Conservation (phyloP, 2,888 invertebrate genomes). For the Cerceris rybyensis region DNA sequence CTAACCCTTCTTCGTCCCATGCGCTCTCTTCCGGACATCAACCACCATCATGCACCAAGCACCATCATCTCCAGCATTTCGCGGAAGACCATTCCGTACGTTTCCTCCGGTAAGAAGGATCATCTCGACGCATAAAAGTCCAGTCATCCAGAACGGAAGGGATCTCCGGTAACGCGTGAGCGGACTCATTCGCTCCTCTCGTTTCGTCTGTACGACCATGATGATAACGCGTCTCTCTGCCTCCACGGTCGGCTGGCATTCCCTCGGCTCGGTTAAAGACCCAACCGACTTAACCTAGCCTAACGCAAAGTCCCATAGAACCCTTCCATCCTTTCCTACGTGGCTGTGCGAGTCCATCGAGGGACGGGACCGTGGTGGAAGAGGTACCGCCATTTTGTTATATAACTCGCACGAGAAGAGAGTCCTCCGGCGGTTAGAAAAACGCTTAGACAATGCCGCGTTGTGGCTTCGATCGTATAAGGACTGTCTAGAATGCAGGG, state of each 20-base stretch:
- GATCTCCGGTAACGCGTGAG: conserved; percentile 23
- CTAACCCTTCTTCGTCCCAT: too few relatives aligned
- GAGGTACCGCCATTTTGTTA: conserved; percentile 68
- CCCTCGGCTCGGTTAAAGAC: conserved; percentile 70
- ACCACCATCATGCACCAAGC: too few relatives aligned
- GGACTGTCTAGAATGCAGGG: conserved; percentile 68
- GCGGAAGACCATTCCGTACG: not conserved
- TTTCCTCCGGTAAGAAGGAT: conserved; percentile 11
- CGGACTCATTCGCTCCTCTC: conserved; percentile 50
- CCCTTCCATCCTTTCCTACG: conserved; percentile 57
- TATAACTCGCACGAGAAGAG: conserved; percentile 69
- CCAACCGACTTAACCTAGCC: conserved; percentile 69
- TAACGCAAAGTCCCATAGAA: conserved; percentile 62
- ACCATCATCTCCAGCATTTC: too few relatives aligned
- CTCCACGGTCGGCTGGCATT: conserved; percentile 64
- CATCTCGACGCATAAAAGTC: conserved; percentile 8
- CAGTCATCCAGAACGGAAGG: conserved; percentile 35
- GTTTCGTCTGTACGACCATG: conserved; percentile 31
- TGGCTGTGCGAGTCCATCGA: not conserved
- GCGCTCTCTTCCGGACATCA: too few relatives aligned
- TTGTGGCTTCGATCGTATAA: conserved; percentile 68
- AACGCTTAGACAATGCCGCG: conserved; percentile 69
- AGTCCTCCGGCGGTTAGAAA: conserved; percentile 58
- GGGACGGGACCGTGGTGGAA: conserved; percentile 16
- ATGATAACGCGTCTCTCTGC: conserved; percentile 63